phyloP scores from a whole-genome alignment of 2,797 vertebrate species.

The Agapornis canus region DNA sequence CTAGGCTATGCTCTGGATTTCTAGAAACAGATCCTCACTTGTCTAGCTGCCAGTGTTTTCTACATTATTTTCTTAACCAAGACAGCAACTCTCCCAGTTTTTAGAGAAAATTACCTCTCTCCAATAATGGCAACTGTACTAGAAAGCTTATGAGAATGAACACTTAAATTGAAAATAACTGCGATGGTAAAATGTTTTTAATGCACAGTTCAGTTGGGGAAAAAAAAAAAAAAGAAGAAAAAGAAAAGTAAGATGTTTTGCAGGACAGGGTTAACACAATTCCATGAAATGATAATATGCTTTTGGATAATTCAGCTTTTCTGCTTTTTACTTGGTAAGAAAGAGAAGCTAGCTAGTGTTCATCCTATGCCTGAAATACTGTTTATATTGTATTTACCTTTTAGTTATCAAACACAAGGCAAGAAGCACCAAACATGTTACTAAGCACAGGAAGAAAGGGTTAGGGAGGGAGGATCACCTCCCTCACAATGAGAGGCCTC shows the following conservation, averaged over 20 bases:
- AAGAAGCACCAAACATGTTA: not conserved
- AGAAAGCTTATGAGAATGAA: not conserved
- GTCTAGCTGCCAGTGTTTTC: not conserved
- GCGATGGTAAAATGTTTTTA: not conserved
- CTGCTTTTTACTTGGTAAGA: not conserved
- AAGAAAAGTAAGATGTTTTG: not conserved
- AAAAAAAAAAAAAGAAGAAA: no score
- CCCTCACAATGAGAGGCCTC: not conserved
- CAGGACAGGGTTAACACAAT: not conserved
- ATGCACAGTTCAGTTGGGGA: not conserved
- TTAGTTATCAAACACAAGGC: not conserved
- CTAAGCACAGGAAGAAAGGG: not conserved
- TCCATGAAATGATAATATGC: not conserved
- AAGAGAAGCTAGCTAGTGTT: not conserved
- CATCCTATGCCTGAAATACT: not conserved
- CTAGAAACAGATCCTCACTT: not conserved
- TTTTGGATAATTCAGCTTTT: not conserved
- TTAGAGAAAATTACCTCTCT: slow-evolving; percentile 2
- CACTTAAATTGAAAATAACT: not conserved
- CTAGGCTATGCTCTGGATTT: not conserved
- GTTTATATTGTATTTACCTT: not conserved
- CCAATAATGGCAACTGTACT: not conserved
- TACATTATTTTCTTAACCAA: slow-evolving; percentile 32
- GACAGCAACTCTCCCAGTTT: not conserved
- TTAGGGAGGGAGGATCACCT: not conserved